phyloP scores from a whole-genome alignment of 2,113 vertebrate species.

The Microcebus lehilahytsara region DNA sequence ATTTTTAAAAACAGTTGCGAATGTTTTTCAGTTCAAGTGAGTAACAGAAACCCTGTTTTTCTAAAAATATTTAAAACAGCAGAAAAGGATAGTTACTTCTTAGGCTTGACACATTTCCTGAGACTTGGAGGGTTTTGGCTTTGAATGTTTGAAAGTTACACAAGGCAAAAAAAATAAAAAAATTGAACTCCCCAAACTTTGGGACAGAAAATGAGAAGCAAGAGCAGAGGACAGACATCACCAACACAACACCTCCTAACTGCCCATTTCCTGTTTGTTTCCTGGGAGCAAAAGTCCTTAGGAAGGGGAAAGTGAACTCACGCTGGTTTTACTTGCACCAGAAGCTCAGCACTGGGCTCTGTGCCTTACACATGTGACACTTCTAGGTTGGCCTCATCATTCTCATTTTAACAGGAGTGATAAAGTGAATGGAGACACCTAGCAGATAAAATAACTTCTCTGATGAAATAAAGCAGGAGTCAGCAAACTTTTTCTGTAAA shows the following conservation, averaged over 20 bases:
- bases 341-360: not conserved
- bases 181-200: not conserved
- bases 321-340: not conserved
- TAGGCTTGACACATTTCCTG: not conserved
- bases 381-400: not conserved
- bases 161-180: not conserved
- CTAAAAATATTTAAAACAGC: not conserved
- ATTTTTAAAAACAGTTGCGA: constrained; percentile 1
- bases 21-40: not conserved
- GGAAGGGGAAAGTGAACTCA: not conserved
- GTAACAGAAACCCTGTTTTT: not conserved
- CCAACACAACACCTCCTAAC: not conserved
- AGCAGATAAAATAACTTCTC: not conserved
- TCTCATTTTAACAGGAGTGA: not conserved
- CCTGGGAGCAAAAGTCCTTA: not conserved
- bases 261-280: not conserved
- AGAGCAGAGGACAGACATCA: not conserved
- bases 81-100: not conserved
- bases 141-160: not conserved
- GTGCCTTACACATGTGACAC: not conserved
- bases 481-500: not conserved
- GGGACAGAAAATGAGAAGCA: not conserved
- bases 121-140: not conserved
- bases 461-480: not conserved
- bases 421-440: not conserved